Evolutionary conservation across 2,113 vertebrate species (phyloP), one percentile per base, ranked within the genome.

Genomic region (Origma solitaria): DNA sequence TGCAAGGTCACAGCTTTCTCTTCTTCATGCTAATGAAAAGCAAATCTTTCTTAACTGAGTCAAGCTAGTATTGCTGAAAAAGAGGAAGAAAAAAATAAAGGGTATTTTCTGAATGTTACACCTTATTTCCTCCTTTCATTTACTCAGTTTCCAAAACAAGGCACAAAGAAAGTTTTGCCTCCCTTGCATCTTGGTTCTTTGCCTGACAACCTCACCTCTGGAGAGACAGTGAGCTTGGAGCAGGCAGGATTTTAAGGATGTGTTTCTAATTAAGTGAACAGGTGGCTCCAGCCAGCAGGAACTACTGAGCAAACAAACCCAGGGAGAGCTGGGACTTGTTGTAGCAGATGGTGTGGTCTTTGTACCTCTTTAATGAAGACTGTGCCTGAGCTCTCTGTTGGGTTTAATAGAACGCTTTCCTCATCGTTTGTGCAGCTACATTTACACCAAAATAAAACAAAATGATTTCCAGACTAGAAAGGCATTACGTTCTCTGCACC

Each of bases 211-310:
- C 60, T 79, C 80, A 70, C 58, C 79, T 58, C 80, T 88, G 77
- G 58, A 87, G 92, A 88, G 69, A n/a, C 25, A 3, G 17, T 1
- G 71, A 22, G 86, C 88, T 86, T 54, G 85, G 23, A 84, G 85
- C 61, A 57, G 15, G 20, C 64, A 89, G 82, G 38, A 82, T 42
- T 97, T 97, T 83, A 91, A 83, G 95, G 83, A 92, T 33, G 61
- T 76, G 88, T 57, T 94, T 66, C 76, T 96, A 95, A 97, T 96
- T 95, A 97, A 94, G 83, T 24, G 96, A 98, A 91, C 96, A 97
- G 96, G 96, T 96, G 96, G 96, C 88, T 91, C 44, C 75, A 94
- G 80, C 93, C 92, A 97, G 89, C 87, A 93, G 73, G 90, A 97
- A 89, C 89, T 53, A 95, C 57, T 15, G 88, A 93, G 94, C 94